Evolutionary conservation across 37 sponge, comb jelly and placozoan genomes (phyloP).

Genomic region (Theonella swinhoei): DNA sequence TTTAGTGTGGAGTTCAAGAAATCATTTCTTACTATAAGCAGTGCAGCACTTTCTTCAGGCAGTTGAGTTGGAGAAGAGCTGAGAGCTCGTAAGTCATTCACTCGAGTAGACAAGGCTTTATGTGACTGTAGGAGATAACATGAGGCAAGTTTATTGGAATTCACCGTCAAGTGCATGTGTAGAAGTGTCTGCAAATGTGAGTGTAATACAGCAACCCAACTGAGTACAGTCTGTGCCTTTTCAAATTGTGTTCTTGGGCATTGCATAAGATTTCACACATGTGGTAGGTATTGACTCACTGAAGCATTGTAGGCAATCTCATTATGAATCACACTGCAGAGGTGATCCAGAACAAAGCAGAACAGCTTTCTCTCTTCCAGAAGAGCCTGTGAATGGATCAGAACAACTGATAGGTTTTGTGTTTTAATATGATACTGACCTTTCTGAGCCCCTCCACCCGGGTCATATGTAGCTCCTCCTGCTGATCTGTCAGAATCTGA

Average conservation of each 20-base stretch:
- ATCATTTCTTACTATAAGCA: constrained; percentile 66
- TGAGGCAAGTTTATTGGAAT: not conserved
- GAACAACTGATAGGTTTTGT: not conserved
- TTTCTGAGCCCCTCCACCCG: constrained; percentile 70
- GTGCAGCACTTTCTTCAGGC: constrained; percentile 54
- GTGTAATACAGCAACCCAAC: no score
- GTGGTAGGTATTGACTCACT: no score
- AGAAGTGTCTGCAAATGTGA: not conserved
- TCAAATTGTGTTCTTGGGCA: no score
- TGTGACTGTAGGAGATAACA: constrained; percentile 56
- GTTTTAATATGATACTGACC: no score
- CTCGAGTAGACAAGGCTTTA: constrained; percentile 42
- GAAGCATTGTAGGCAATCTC: constrained; percentile 58
- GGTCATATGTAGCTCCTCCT: constrained; percentile 41
- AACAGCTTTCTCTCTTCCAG: constrained; percentile 74
- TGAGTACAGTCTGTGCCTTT: no score
- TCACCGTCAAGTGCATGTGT: not conserved
- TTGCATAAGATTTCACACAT: no score
- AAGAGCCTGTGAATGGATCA: constrained; percentile 47
- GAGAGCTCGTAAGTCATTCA: constrained; percentile 36
- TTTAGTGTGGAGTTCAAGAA: no score
- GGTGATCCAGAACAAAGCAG: constrained; percentile 68
- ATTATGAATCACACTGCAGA: constrained; percentile 38
- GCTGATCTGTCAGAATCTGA: constrained; percentile 30
- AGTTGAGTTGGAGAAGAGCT: constrained; percentile 47